Conservation (phyloP, 2,888 invertebrate genomes). For the Adelognathus sp. region DNA sequence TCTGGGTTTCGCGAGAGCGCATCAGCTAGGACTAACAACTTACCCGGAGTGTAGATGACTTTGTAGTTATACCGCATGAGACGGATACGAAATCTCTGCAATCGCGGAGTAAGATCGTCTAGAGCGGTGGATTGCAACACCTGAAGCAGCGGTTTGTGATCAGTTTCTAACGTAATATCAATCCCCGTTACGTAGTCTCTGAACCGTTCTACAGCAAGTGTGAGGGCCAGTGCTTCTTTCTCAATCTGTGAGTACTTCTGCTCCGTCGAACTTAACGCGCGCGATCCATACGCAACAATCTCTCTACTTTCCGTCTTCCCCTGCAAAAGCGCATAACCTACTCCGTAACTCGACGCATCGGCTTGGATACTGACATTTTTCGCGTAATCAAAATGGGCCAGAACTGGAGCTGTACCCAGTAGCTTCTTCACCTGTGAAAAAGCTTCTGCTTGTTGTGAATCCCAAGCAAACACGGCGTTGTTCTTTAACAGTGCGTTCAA, state of each 20-base stretch:
- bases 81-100: slow-evolving; percentile 73
- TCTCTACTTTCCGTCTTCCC: slow-evolving; percentile 62
- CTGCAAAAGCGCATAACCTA: slow-evolving; percentile 73
- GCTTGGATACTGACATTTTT: slow-evolving; percentile 12
- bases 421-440: slow-evolving; percentile 68
- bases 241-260: slow-evolving; percentile 75
- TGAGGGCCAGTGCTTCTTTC: slow-evolving; percentile 75
- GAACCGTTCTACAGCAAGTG: slow-evolving; percentile 72
- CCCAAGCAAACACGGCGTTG: slow-evolving; percentile 61
- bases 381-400: slow-evolving; percentile 70
- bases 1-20: slow-evolving; percentile 64
- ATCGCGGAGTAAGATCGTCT: slow-evolving; percentile 72
- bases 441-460: slow-evolving; percentile 58
- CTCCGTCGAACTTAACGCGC: slow-evolving; percentile 70
- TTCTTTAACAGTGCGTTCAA: slow-evolving; percentile 64
- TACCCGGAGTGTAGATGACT: background rate
- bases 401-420: slow-evolving; percentile 66
- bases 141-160: slow-evolving; percentile 76
- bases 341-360: slow-evolving; percentile 60
- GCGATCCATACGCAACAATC: slow-evolving; percentile 74
- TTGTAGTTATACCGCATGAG: slow-evolving; percentile 29
- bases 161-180: slow-evolving; percentile 71
- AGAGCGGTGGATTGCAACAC: slow-evolving; percentile 73
- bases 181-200: slow-evolving; percentile 71
- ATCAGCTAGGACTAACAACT: slow-evolving; percentile 67